Percentiles rank a stretch among this genome's conserved stretches.
Evolutionary conservation across 2,113 vertebrate genomes (phyloP).

Genomic region (Taurulus bubalis): DNA sequence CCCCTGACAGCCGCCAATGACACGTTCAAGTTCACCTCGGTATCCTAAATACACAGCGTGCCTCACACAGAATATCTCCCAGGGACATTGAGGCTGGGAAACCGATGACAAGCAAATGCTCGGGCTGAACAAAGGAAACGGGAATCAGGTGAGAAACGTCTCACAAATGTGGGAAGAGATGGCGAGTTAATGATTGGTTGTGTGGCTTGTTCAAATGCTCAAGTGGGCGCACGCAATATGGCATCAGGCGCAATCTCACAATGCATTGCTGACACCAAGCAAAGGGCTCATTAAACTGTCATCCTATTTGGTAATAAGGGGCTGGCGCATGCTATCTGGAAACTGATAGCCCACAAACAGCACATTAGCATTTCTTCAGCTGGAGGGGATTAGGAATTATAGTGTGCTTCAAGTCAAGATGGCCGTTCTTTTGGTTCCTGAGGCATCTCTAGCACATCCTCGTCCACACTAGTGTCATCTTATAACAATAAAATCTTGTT

Average conservation of each 20-base stretch:
- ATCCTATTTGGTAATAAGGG: slow-evolving; percentile 77
- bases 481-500: slow-evolving; percentile 23
- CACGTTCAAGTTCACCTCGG: slow-evolving; percentile 33
- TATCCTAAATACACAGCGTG: slow-evolving; percentile 9
- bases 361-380: slow-evolving; percentile 73
- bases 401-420: slow-evolving; percentile 65
- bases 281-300: slow-evolving; percentile 82
- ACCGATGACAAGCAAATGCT: slow-evolving; percentile 28
- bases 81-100: slow-evolving; percentile 20
- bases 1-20: slow-evolving; percentile 24
- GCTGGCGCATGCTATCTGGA: slow-evolving; percentile 63
- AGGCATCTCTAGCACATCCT: slow-evolving; percentile 32
- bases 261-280: slow-evolving; percentile 72
- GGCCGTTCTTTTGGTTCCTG: slow-evolving; percentile 43
- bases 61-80: slow-evolving; percentile 4
- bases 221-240: slow-evolving; percentile 73
- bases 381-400: slow-evolving; percentile 64
- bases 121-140: slow-evolving; percentile 57
- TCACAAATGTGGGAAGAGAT: slow-evolving; percentile 55
- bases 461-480: slow-evolving; percentile 28
- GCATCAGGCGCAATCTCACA: slow-evolving; percentile 66
- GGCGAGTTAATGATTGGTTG: slow-evolving; percentile 77
- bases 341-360: slow-evolving; percentile 76
- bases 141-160: slow-evolving; percentile 58
- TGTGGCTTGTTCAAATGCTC: slow-evolving; percentile 64